These are phyloP conservation scores for Sitophilus oryzae DNA, from an alignment of 1,140 invertebrate genomes.

Conservation along the genomic window DNA sequence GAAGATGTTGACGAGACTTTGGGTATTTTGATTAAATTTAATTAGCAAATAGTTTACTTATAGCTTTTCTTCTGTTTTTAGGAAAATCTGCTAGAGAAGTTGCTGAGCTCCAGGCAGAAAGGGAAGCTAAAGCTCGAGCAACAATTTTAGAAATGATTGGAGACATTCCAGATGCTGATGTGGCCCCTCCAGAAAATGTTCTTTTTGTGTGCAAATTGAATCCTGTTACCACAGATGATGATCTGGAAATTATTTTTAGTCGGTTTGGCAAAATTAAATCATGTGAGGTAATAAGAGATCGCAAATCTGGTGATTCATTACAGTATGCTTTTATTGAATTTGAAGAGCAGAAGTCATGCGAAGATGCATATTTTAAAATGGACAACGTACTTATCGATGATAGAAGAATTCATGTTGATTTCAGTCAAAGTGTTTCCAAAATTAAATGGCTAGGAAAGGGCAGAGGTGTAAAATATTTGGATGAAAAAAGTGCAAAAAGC, in stretches of 20 bases:
- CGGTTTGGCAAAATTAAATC: constrained; percentile 90
- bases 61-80: not conserved
- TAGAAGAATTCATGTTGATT: constrained; percentile 97
- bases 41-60: not conserved
- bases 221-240: constrained; percentile 96
- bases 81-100: constrained; percentile 73
- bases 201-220: constrained; percentile 99
- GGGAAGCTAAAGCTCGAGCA: constrained; percentile 92
- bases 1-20: constrained; percentile 90
- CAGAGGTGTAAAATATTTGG: constrained; percentile 55
- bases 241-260: constrained; percentile 96
- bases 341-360: constrained; percentile 89
- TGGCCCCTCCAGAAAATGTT: constrained; percentile 98
- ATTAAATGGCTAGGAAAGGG: constrained; percentile 83
- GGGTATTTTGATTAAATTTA: constrained; percentile 45
- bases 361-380: constrained; percentile 99
- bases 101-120: constrained; percentile 79
- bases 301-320: constrained; percentile 87
- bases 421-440: constrained; percentile 96
- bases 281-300: constrained; percentile 97
- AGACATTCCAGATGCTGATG: constrained; percentile 94
- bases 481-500: constrained; percentile 31
- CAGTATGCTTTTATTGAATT: constrained; percentile 99
- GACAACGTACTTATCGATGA: constrained; percentile 99
- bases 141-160: constrained; percentile 98